Conservation (phyloP, 2,888 invertebrate species). For the Caenorhabditis macrosperma region DNA sequence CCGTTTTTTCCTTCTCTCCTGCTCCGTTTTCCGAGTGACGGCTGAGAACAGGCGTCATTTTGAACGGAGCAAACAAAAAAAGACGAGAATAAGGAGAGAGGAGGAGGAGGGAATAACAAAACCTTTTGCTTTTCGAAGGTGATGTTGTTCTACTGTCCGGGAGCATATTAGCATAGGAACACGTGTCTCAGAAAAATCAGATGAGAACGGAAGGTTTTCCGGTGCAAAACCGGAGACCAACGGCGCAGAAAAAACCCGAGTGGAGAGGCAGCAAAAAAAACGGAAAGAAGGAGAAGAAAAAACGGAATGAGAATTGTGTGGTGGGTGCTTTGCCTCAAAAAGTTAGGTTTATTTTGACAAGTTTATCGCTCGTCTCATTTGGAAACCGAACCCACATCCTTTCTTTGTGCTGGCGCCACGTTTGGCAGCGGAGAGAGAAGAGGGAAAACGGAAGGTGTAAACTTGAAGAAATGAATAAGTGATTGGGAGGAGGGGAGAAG, state of each 20-base stretch:
- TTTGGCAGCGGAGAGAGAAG: not conserved
- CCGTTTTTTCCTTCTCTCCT: not conserved
- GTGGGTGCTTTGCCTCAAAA: slow-evolving; percentile 3
- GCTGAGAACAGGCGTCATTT: slow-evolving; percentile 8
- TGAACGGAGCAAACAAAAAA: not conserved
- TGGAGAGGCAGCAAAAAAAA: not conserved
- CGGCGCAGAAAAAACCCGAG: not conserved
- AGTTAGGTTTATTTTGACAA: slow-evolving; percentile 24
- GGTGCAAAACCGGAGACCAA: no score
- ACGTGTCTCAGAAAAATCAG: no score
- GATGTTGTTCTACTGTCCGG: not conserved
- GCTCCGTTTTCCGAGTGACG: not conserved
- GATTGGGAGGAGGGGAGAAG: not conserved
- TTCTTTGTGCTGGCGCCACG: not conserved
- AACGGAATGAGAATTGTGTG: slow-evolving; percentile 2
- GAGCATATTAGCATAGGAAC: no score
- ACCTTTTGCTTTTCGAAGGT: not conserved
- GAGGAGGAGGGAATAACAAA: not conserved
- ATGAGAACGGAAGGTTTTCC: not conserved
- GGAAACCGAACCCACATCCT: not conserved
- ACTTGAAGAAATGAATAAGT: slow-evolving; percentile 5
- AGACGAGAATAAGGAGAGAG: not conserved
- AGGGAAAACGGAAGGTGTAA: slow-evolving; percentile 6
- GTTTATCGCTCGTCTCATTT: slow-evolving; percentile 31
- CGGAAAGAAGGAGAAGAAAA: not conserved